phyloP scores from a whole-genome alignment of 2,113 vertebrate genomes.

The Lycocorax pyrrhopterus region DNA sequence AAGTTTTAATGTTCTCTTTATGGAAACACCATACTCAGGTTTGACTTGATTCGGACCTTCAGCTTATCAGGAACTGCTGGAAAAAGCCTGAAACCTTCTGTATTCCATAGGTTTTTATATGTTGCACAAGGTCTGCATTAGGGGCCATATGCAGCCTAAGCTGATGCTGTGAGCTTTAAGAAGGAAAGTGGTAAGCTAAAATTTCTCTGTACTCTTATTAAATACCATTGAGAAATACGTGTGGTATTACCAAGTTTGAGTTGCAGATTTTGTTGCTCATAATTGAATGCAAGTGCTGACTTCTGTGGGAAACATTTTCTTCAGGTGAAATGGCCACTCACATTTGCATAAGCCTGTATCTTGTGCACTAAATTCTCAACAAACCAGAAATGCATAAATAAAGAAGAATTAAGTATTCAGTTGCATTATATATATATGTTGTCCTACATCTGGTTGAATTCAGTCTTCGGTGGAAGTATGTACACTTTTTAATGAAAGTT shows the following conservation, averaged over 20 bases:
- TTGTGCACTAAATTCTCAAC: neutral
- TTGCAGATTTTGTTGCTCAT: neutral
- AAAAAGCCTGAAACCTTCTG: neutral
- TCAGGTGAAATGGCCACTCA: neutral
- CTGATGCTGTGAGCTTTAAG: neutral
- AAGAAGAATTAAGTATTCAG: neutral
- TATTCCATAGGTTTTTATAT: neutral
- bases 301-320: neutral
- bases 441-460: neutral
- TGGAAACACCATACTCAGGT: neutral
- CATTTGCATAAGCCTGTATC: rapidly evolving
- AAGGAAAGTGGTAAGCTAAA: neutral
- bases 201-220: neutral
- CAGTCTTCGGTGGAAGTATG: neutral
- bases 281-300: neutral
- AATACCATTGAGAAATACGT: neutral
- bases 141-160: neutral
- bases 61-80: neutral
- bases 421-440: neutral
- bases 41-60: neutral
- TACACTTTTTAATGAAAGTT: neutral
- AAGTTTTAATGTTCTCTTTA: neutral
- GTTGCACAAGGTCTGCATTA: neutral
- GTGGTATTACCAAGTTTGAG: neutral
- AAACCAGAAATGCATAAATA: neutral